A percentile compares a stretch with the other conserved stretches of the same genome.
Evolutionary conservation across 2,113 vertebrate genomes (phyloP).

Genomic region (Phalacrocorax brasilianus): DNA sequence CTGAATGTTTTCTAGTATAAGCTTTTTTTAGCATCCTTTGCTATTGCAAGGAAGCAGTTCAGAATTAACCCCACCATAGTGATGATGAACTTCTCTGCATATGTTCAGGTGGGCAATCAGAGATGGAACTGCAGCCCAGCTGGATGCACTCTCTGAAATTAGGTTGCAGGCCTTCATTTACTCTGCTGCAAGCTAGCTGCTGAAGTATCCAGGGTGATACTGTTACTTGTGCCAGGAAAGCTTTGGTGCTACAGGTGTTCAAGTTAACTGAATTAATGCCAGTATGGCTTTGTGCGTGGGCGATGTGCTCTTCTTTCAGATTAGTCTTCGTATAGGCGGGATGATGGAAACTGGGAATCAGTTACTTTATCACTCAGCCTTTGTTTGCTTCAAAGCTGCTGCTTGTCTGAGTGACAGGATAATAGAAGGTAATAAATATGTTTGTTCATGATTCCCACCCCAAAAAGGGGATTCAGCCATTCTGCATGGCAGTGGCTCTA

Average conservation of each 20-base stretch:
- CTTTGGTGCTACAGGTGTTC: background rate
- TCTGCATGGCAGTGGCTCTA: background rate
- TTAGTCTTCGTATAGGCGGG: background rate
- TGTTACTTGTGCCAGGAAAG: background rate
- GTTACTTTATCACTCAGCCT: background rate
- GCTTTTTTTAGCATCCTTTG: background rate
- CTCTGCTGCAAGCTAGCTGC: background rate
- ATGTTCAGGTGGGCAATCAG: rapidly evolving
- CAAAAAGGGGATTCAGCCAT: background rate
- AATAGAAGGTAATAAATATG: background rate
- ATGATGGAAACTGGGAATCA: background rate
- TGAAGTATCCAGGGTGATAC: background rate
- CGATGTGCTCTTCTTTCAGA: background rate
- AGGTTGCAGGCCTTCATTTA: background rate
- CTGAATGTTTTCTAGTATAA: background rate
- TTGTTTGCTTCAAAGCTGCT: background rate
- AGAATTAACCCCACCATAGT: background rate
- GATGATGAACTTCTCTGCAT: background rate
- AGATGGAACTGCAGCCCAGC: no score
- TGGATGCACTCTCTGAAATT: background rate
- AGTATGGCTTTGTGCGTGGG: rapidly evolving
- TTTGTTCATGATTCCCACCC: background rate
- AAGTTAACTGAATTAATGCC: background rate
- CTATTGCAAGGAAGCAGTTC: background rate
- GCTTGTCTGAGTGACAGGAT: background rate